These are phyloP conservation scores for Rhopalosiphum padi DNA, from an alignment of 1,140 invertebrate genomes.

Conservation along the genomic window DNA sequence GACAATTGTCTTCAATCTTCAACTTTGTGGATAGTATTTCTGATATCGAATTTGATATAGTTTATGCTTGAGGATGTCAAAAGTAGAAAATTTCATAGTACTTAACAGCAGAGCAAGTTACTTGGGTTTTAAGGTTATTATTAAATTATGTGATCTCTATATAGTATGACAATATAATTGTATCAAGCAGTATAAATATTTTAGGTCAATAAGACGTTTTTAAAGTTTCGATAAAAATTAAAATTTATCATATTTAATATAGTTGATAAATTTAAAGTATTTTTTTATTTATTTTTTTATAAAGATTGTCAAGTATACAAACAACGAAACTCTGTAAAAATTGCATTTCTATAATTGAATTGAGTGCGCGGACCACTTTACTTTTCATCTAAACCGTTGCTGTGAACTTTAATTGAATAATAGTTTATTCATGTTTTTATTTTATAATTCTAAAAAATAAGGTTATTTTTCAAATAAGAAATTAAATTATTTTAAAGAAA, in stretches of 20 bases:
- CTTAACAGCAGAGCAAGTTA: neutral
- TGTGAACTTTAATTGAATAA: conserved; percentile 38
- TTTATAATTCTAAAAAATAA: conserved; percentile 24
- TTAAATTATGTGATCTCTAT: neutral
- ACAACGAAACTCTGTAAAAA: neutral
- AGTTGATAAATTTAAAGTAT: neutral
- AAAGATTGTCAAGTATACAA: neutral
- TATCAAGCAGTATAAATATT: neutral
- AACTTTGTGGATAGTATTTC: neutral
- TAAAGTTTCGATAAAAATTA: neutral
- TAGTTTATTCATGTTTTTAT: conserved; percentile 38
- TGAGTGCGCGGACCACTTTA: neutral
- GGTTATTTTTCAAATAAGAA: conserved; percentile 34
- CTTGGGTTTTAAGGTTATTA: neutral
- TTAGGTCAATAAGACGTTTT: neutral
- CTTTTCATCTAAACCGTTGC: conserved; percentile 18
- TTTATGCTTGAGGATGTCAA: neutral
- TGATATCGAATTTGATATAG: neutral
- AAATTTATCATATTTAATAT: neutral
- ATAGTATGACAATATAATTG: neutral
- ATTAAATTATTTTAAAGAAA: conserved; percentile 15
- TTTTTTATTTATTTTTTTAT: neutral
- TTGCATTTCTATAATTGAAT: conserved; percentile 35
- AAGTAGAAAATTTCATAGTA: neutral
- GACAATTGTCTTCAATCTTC: neutral